Conservation (phyloP, 2,888 invertebrate species). For the Bembecia ichneumoniformis region DNA sequence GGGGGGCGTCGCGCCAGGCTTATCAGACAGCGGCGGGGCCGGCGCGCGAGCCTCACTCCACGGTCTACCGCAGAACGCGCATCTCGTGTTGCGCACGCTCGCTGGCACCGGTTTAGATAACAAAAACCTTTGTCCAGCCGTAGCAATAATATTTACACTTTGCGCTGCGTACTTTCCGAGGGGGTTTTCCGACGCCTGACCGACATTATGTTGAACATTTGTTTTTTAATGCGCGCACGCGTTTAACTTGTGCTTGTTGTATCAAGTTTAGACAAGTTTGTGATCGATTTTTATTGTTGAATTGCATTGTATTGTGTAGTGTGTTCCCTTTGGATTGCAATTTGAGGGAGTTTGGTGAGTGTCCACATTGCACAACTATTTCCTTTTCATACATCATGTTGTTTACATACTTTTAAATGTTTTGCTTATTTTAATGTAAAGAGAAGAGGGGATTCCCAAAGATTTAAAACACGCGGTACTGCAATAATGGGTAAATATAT, state of each 20-base stretch:
- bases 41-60: conserved; percentile 69
- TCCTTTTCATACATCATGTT: neutral
- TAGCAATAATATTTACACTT: conserved; percentile 65
- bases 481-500: neutral
- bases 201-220: conserved; percentile 56
- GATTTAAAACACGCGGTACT: neutral
- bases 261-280: conserved; percentile 62
- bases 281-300: conserved; percentile 31
- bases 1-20: conserved; percentile 72
- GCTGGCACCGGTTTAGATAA: conserved; percentile 64
- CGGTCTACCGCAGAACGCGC: conserved; percentile 60
- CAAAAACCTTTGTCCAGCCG: conserved; percentile 71
- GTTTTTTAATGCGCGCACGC: conserved; percentile 63
- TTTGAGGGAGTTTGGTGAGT: conserved; percentile 51
- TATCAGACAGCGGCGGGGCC: conserved; percentile 70
- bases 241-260: conserved; percentile 36
- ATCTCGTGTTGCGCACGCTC: conserved; percentile 47
- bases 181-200: conserved; percentile 60
- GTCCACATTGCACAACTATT: conserved; percentile 5
- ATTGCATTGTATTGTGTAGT: conserved; percentile 27
- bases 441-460: conserved; percentile 6
- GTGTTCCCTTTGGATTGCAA: conserved; percentile 55
- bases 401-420: no score
- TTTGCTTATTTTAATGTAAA: conserved; percentile 1
- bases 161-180: conserved; percentile 56